Base-by-base conservation (phyloP, 2,113 vertebrate species). In the Campylomormyrus numenius region DNA sequence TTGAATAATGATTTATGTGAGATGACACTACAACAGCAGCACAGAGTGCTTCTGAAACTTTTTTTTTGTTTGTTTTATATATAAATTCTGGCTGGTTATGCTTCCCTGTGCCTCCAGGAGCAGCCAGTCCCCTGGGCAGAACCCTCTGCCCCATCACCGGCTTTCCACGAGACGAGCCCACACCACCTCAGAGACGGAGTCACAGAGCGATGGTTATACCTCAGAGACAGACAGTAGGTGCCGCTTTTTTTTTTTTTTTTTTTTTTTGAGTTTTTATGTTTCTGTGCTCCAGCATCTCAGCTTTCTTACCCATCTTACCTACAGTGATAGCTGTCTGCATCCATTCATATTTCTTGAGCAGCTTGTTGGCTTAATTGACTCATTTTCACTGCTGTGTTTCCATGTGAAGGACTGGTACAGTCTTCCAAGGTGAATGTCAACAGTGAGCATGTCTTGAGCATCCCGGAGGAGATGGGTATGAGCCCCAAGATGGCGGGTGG, bases 191-290 rank as follows among this genome's bases (percentile, higher is more conserved):
- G 96, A 97, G 92, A 96, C 96, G 84, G 97, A 97, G 92, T 94
- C 96, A 86, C 94, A 91, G 91, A 95, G 92, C 89, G 96, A 97
- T 88, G 50, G 83, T 90, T 92, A 91, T 53, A 85, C 91, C 35
- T 96, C 97, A 92, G 96, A 97, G 83, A 92, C 93, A 90, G 96
- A 96, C 83, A 95, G 97, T 97, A 94, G 96, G 97, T 96, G 15
- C 53, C 46, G 35, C 5, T 27, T n/a, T 35, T 8, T 21, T 49
- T 70, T 24, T 48, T n/a, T n/a, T n/a, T n/a, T 31, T 24, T 31
- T 24, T 48, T 4, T 19, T 56, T 52, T 31, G 31, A 56, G 21
- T 89, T 17, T 56, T 52, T 24, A 11, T 56, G 48, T 24, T 53
- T 48, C 24, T 52, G 3, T 87, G 10, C 49, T 31, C 85, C 45